Conservation (phyloP, 2,113 vertebrate species). For the Osmerus mordax region DNA sequence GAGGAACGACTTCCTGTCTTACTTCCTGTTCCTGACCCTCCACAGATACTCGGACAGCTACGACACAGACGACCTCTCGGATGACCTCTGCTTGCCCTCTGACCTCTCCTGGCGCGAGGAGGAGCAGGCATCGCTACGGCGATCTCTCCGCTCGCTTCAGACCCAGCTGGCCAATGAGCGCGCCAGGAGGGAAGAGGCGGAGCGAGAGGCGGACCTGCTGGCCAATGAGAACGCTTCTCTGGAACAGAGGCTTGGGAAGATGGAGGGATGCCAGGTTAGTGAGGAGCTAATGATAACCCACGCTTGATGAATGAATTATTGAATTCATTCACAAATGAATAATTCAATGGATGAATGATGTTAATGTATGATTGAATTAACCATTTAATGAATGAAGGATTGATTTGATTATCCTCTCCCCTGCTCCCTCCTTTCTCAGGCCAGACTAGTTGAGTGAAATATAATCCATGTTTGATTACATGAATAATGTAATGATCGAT, state of each 20-base stretch:
- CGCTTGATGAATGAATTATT: neutral
- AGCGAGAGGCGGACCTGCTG: constrained; percentile 78
- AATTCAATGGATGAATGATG: neutral
- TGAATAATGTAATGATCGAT: too few relatives aligned
- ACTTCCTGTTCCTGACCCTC: neutral
- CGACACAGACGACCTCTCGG: neutral
- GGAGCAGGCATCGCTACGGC: constrained; percentile 77
- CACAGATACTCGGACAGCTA: constrained; percentile 32
- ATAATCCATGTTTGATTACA: too few relatives aligned
- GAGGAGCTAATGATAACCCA: neutral
- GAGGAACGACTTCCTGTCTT: neutral
- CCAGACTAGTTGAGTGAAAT: too few relatives aligned
- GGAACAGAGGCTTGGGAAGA: constrained; percentile 72
- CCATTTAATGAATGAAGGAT: too few relatives aligned
- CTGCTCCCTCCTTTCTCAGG: too few relatives aligned
- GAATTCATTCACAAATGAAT: neutral
- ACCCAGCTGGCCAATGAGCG: constrained; percentile 81
- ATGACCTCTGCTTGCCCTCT: neutral
- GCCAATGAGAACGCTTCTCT: constrained; percentile 78
- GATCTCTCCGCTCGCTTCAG: constrained; percentile 77
- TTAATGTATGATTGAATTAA: too few relatives aligned
- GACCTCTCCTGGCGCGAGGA: constrained; percentile 72
- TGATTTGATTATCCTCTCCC: too few relatives aligned
- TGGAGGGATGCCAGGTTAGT: constrained; percentile 68
- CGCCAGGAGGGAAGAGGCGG: constrained; percentile 70